phyloP scores from a whole-genome alignment of 2,113 vertebrate species.

The Ophthalmolycus amberensis region DNA sequence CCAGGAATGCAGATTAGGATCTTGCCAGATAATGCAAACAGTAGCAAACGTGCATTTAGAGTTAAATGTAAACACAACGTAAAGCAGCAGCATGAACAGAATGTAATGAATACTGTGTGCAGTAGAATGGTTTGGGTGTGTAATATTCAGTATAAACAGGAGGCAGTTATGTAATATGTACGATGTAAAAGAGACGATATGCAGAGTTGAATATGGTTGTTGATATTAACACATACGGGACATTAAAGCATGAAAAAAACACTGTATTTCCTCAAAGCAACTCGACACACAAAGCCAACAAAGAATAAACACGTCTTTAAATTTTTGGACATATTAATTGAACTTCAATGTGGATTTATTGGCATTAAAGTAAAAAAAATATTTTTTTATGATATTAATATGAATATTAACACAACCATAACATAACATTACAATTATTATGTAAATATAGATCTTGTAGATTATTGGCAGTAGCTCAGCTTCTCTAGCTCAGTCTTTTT shows the following conservation, averaged over 20 bases:
- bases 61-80: constrained; percentile 2
- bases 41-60: neutral
- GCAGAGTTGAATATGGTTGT: neutral
- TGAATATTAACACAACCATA: neutral
- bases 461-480: constrained; percentile 8
- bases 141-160: neutral
- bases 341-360: neutral
- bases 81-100: constrained; percentile 3
- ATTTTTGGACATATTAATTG: neutral
- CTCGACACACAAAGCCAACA: constrained; percentile 3
- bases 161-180: neutral
- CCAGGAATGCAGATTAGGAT: neutral
- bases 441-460: neutral
- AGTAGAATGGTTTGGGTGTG: neutral
- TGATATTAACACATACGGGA: constrained; percentile 23
- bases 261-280: neutral
- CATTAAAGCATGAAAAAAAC: constrained; percentile 3
- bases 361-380: no score
- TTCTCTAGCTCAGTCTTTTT: constrained; percentile 22
- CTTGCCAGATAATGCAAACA: neutral
- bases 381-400: neutral
- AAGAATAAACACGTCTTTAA: constrained; percentile 8
- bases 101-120: neutral
- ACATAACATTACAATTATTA: no score
- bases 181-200: neutral